Base-by-base conservation (phyloP, 2,888 invertebrate genomes). In the Urechis unicinctus region DNA sequence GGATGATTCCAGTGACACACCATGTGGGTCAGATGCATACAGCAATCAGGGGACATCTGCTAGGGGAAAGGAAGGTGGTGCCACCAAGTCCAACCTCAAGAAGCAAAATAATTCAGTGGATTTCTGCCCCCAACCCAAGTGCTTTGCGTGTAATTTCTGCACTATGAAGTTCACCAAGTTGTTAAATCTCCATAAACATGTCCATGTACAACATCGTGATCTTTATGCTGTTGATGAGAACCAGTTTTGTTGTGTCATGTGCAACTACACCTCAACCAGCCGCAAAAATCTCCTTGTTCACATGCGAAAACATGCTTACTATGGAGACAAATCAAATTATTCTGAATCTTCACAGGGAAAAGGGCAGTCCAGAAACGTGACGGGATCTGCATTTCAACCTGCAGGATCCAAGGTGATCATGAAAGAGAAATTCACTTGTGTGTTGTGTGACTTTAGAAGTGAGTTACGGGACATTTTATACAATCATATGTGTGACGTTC, bases 291-390 rank as follows among this genome's bases (percentile, higher is more conserved):
- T 75, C 9, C 63, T 74, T 21, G 71, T 74, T 0, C 75, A 75
- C 58, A 74, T 75, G 74, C 58, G 74, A 25, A 72, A 71, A 56
- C 74, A 74, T n/a, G n/a, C n/a, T n/a, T n/a, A n/a, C n/a, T n/a
- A n/a, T n/a, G n/a, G n/a, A n/a, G n/a, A n/a, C n/a, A n/a, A n/a
- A n/a, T n/a, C n/a, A n/a, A n/a, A n/a, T n/a, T n/a, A n/a, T n/a
- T n/a, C n/a, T n/a, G n/a, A n/a, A n/a, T n/a, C n/a, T n/a, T n/a
- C n/a, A n/a, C n/a, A n/a, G n/a, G n/a, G n/a, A n/a, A n/a, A n/a
- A n/a, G n/a, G n/a, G n/a, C n/a, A n/a, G n/a, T n/a, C n/a, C n/a
- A n/a, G n/a, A n/a, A n/a, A n/a, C n/a, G n/a, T n/a, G n/a, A n/a
- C n/a, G n/a, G n/a, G n/a, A n/a, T n/a, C n/a, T n/a, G n/a, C n/a